These are phyloP conservation scores for Enoplosus armatus DNA, from an alignment of 2,797 vertebrate genomes.

Conservation along the genomic window DNA sequence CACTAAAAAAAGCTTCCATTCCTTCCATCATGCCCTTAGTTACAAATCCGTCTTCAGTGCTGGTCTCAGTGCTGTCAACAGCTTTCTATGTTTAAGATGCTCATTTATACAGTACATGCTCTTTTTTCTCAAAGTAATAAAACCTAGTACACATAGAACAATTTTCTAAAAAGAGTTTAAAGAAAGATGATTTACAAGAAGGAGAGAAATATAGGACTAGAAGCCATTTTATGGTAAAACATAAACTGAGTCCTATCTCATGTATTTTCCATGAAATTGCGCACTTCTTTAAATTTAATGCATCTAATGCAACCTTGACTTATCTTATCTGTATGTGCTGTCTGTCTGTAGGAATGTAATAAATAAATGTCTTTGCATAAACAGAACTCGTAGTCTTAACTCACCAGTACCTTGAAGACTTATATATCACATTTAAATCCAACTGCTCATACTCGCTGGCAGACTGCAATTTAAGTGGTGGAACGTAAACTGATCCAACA, in stretches of 20 bases:
- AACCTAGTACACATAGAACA: not conserved
- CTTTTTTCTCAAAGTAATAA: not conserved
- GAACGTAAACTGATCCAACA: constrained; percentile 35
- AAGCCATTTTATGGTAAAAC: constrained; percentile 6
- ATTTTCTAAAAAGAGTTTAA: not conserved
- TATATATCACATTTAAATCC: constrained; percentile 61
- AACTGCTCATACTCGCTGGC: constrained; percentile 23
- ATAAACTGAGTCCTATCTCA: not conserved
- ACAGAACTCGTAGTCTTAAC: constrained; percentile 5
- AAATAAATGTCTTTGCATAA: constrained; percentile 22
- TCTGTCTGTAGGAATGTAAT: not conserved
- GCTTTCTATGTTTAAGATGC: constrained; percentile 7
- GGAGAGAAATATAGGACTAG: not conserved
- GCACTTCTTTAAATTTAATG: not conserved
- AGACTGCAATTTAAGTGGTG: constrained; percentile 28
- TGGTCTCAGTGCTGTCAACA: constrained; percentile 21
- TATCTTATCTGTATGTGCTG: constrained; percentile 15
- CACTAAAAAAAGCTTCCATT: constrained; percentile 39
- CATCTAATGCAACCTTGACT: constrained; percentile 25
- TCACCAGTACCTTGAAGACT: constrained; percentile 14
- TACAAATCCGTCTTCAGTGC: constrained; percentile 16
- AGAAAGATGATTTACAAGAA: not conserved
- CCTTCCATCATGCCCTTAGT: constrained; percentile 19
- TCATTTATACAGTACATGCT: not conserved
- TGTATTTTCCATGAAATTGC: not conserved